Evolutionary conservation across 2,113 vertebrate species (phyloP), one percentile per base, ranked within the genome.

Genomic region (Corydoras sp.): DNA sequence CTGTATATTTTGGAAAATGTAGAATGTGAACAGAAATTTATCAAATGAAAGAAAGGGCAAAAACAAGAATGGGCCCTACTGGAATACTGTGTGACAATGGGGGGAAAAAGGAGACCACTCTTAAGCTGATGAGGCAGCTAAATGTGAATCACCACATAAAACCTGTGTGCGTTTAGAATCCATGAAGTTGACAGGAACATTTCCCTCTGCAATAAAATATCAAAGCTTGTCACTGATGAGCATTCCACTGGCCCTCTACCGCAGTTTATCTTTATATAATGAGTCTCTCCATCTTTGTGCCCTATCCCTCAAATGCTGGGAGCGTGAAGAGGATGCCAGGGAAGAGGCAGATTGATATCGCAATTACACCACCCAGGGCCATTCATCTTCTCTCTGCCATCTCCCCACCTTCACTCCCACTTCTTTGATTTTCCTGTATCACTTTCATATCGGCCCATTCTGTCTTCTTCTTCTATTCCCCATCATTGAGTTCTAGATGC

Each of bases 311-410:
- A 30, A 54, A 50, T 35, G 51, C 31, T 35, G 15, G 14, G 60
- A 54, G 72, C 62, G 62, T 29, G 43, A 68, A 50, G 35, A 30
- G 48, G 65, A 62, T 31, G 49, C 58, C 48, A 71, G 29, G 58
- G 15, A 24, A 62, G 65, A 61, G 60, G 65, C 61, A 77, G 78
- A 75, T 74, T 68, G 72, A 77, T 65, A 64, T 75, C 56, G 61
- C 65, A 75, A 72, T 75, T 72, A 72, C 69, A 62, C 69, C 8
- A 15, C 59, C 30, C 54, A 12, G 43, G 31, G 56, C 69, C 64
- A 69, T 68, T 75, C 55, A 71, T 73, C 68, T 60, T 43, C 61
- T 70, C 70, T 65, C 32, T 7, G 64, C 31, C 55, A 15, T 54
- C 56, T 65, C 15, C 65, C 30, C 18, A 32, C 29, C 67, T 64